A percentile compares a stretch with the other conserved stretches of the same genome.
Conservation (phyloP, 2,113 vertebrate genomes). For the Amazona vittata region DNA sequence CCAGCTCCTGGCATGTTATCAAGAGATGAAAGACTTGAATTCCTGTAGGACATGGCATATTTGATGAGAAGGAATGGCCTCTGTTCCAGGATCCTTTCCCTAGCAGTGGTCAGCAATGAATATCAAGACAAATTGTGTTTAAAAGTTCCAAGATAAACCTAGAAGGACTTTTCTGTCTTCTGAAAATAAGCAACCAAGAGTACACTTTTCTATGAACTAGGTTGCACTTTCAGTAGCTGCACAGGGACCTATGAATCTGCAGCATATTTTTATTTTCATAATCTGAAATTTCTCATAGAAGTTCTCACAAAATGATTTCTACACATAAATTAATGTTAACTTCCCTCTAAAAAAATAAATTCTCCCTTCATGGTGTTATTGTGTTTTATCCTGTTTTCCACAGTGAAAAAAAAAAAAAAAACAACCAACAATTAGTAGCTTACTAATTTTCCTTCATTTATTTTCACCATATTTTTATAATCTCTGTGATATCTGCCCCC, state of each 20-base stretch:
- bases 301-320: background rate
- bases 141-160: background rate
- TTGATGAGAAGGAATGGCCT: background rate
- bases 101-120: background rate
- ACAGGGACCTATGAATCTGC: background rate
- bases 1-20: background rate
- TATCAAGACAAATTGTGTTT: background rate
- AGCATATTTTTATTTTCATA: background rate
- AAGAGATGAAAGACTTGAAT: background rate
- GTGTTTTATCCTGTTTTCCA: background rate
- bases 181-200: background rate
- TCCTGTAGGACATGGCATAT: background rate
- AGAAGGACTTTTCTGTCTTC: background rate
- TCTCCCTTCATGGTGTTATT: background rate
- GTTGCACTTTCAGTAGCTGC: background rate
- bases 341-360: background rate
- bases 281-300: background rate
- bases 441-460: background rate
- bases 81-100: background rate
- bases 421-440: background rate
- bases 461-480: background rate
- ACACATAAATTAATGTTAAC: background rate
- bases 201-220: background rate
- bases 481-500: background rate
- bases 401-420: background rate